These are phyloP conservation scores for Orthosia gothica DNA, from an alignment of 2,888 invertebrate species.

Conservation along the genomic window DNA sequence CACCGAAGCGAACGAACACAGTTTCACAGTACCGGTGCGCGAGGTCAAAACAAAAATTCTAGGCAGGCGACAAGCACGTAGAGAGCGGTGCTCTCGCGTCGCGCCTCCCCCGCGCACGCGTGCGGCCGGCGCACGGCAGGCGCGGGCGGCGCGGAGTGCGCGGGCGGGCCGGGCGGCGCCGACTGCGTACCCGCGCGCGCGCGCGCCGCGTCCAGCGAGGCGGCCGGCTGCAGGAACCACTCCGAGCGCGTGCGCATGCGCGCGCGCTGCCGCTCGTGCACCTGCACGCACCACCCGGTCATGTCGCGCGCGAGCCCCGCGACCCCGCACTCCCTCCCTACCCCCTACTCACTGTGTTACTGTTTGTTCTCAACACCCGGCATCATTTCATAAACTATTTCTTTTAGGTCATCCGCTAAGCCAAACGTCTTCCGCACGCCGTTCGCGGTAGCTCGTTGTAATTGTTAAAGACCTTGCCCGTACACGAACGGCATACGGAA, in stretches of 20 bases:
- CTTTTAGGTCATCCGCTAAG: background rate
- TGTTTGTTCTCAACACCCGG: slow-evolving; percentile 9
- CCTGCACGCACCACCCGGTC: slow-evolving; percentile 89
- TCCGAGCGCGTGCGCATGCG: slow-evolving; percentile 99
- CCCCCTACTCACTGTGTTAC: slow-evolving; percentile 34
- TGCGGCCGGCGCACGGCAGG: slow-evolving; percentile 61
- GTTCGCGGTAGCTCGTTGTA: background rate
- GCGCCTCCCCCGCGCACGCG: slow-evolving; percentile 74
- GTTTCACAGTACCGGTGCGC: slow-evolving; percentile 87
- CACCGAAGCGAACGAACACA: slow-evolving; percentile 87
- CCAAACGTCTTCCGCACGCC: slow-evolving; percentile 25
- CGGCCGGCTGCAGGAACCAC: slow-evolving; percentile 97
- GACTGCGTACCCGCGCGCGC: slow-evolving; percentile 85
- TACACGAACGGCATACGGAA: slow-evolving; percentile 15
- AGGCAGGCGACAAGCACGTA: slow-evolving; percentile 91
- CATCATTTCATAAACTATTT: background rate
- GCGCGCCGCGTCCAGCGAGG: slow-evolving; percentile 88
- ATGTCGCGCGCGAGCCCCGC: slow-evolving; percentile 58
- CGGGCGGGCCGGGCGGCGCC: slow-evolving; percentile 62
- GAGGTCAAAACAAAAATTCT: slow-evolving; percentile 90
- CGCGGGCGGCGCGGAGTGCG: slow-evolving; percentile 51
- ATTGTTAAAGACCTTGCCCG: background rate
- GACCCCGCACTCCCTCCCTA: slow-evolving; percentile 35
- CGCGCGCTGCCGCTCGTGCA: slow-evolving; percentile 98
- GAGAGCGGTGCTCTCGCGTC: slow-evolving; percentile 87